Evolutionary conservation across 1,140 invertebrate genomes (phyloP), one percentile per base, ranked within the genome.

Genomic region (Helicoverpa zea): DNA sequence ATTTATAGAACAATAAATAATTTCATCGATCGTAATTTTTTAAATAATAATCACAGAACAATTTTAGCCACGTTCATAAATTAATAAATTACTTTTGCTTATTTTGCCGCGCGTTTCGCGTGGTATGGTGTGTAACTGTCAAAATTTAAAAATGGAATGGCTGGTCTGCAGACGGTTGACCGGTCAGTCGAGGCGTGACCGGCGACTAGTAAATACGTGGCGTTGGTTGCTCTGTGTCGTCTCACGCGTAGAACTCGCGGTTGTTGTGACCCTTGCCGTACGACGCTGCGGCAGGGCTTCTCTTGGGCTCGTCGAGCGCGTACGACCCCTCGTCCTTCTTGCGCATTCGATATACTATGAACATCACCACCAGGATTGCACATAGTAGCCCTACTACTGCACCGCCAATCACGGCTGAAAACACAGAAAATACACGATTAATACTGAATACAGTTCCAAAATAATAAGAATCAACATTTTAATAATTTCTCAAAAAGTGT

Each of bases 281-380:
- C 80, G 98, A 97, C 88, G 98, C 98, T 80, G 97, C 97, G 64
- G 98, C 98, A 58, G 98, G 98, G 84, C 98, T 98, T 93, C 98
- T 96, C 95, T 99, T 99, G 16, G 98, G 98, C 95, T 99, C 99
- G 90, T 99, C 99, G 80, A 99, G 96, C 7, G 99, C 98, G 93
- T 99, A 99, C 82, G 98, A 99, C 14, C 99, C 99, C 95, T 99
- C 99, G 94, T 99, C 99, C 96, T 99, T 99, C 96, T 99, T 99
- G 93, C 99, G 97, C 98, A 99, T 99, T 91, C 99, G 97, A 95
- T 99, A 99, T 7, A 99, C 98, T 90, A 99, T 99, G 96, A 99
- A 99, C 99, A 99, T 99, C 63, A 99, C 98, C 81, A 99, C 98
- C 64, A 99, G 96, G 94, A 99, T 99, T 88, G 99, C 98, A 95